These are phyloP conservation scores for Tetragnatha versicolor DNA, from an alignment of 1,140 invertebrate species.

Conservation along the genomic window DNA sequence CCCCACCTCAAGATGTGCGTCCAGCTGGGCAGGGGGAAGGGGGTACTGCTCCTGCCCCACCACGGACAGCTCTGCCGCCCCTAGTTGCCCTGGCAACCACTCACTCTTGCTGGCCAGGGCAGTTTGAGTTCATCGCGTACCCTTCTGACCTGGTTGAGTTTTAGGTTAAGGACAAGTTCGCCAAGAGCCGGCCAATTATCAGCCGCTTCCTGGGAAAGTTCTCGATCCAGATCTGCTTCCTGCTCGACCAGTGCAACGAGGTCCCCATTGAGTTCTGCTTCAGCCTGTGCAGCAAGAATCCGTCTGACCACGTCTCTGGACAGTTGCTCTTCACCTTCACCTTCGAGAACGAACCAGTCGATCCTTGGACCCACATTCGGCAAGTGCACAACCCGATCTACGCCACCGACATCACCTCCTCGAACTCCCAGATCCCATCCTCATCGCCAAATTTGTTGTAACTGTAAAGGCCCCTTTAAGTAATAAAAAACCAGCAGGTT, in stretches of 20 bases:
- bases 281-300: conserved; percentile 57
- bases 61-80: conserved; percentile 65
- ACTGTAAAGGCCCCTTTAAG: no score
- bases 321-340: conserved; percentile 55
- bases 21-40: conserved; percentile 62
- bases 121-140: conserved; percentile 64
- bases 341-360: conserved; percentile 57
- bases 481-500: no score
- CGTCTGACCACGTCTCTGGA: conserved; percentile 57
- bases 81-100: conserved; percentile 64
- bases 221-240: conserved; percentile 63
- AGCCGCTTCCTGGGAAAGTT: conserved; percentile 67
- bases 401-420: conserved; percentile 51
- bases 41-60: conserved; percentile 61
- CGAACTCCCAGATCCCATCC: conserved; percentile 32
- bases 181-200: conserved; percentile 67
- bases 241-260: conserved; percentile 62
- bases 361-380: conserved; percentile 57
- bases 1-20: conserved; percentile 67
- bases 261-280: conserved; percentile 53
- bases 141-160: conserved; percentile 66
- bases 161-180: conserved; percentile 69
- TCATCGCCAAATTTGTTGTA: no score
- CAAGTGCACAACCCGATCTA: conserved; percentile 58
- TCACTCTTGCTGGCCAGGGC: conserved; percentile 64